Conservation (phyloP, 2,113 vertebrate species). For the Chamaea fasciata region DNA sequence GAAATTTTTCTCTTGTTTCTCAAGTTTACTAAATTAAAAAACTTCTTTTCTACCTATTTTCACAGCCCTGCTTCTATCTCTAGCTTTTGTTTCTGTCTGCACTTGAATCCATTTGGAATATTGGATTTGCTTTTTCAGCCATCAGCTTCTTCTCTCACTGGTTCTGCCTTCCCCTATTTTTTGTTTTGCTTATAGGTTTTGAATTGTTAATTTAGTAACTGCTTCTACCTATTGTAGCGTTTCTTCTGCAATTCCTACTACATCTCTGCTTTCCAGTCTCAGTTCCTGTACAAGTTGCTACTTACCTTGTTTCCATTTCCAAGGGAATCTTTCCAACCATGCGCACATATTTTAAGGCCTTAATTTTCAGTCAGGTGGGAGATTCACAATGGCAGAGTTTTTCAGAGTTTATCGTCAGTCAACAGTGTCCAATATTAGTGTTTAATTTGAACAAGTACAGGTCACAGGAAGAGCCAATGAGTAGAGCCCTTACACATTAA, state of each 20-base stretch:
- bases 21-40: not conserved
- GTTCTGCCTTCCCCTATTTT: not conserved
- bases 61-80: not conserved
- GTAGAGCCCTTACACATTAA: not conserved
- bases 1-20: not conserved
- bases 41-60: not conserved
- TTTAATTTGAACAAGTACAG: not conserved
- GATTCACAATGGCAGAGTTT: not conserved
- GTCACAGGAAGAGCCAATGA: not conserved
- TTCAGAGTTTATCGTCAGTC: not conserved
- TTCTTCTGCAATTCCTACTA: not conserved
- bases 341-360: not conserved
- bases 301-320: not conserved
- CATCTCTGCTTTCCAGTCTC: not conserved
- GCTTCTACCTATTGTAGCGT: not conserved
- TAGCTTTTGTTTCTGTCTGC: not conserved
- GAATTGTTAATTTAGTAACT: not conserved
- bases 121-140: not conserved
- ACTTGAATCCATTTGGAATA: not conserved
- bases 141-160: not conserved
- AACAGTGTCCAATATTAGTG: not conserved
- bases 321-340: not conserved
- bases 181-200: not conserved
- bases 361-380: not conserved
- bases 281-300: not conserved